Percentiles rank a stretch among this genome's conserved stretches.
Conservation (phyloP, 2,888 invertebrate genomes). For the Troilus luridus region DNA sequence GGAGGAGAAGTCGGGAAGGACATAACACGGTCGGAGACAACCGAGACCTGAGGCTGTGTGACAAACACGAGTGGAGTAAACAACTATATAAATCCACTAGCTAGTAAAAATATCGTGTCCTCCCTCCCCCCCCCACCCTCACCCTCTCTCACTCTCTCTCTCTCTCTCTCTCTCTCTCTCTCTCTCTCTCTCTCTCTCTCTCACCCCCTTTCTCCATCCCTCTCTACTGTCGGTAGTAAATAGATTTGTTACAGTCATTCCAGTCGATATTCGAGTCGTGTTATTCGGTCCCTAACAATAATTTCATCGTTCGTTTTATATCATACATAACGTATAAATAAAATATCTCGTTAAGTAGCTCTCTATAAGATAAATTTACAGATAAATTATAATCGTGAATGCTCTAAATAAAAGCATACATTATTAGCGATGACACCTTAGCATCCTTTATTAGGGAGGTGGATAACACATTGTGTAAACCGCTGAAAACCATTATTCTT, state of each 20-base stretch:
- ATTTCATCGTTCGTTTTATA: not conserved
- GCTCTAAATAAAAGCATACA: too few species aligned
- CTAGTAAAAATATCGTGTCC: slow-evolving; percentile 24
- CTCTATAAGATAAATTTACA: too few species aligned
- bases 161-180: not conserved
- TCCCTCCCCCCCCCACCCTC: too few species aligned
- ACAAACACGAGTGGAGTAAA: slow-evolving; percentile 6
- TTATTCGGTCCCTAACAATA: not conserved
- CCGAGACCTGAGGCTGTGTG: not conserved
- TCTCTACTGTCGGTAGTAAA: not conserved
- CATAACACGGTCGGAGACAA: not conserved
- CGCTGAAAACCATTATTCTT: too few species aligned
- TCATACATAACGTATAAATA: too few species aligned
- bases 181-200: not conserved
- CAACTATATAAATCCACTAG: slow-evolving; percentile 21
- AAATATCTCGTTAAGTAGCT: not conserved
- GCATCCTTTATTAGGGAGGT: too few species aligned
- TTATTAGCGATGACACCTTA: too few species aligned
- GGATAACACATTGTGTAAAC: too few species aligned
- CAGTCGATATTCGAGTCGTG: not conserved
- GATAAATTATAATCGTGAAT: too few species aligned
- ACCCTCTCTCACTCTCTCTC: too few species aligned
- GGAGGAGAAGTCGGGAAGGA: not conserved
- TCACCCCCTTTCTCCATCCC: not conserved
- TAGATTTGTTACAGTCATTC: not conserved